Evolutionary conservation across 2,797 vertebrate genomes (phyloP), one percentile per base, ranked within the genome.

Genomic region (Cynodonichthys magdalenae): DNA sequence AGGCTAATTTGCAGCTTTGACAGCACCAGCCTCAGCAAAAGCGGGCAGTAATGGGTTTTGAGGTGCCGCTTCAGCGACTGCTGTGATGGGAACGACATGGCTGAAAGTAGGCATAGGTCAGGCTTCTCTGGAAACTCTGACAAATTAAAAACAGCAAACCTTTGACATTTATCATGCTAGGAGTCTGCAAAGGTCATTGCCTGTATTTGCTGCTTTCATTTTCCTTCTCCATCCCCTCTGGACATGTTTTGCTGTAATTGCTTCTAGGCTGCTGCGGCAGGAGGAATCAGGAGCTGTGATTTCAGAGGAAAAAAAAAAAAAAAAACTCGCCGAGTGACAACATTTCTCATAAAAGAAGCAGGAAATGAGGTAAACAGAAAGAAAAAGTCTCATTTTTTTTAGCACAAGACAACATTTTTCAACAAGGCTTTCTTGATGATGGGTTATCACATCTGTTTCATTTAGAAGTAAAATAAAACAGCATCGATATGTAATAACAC

Each of bases 81-180:
- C 74, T 80, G 85, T 82, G 85, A 89, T 86, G 77, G 85, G 86
- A 89, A 81, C 42, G 67, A 71, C 64, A 65, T 74, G 84, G 85
- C 78, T 81, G 86, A 72, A 80, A 83, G 84, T 67, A 82, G 86
- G 74, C 86, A 89, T 89, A 90, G 89, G 90, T 89, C 87, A 89
- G 89, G 77, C 83, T 85, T 89, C 84, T 89, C 80, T 75, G 73
- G 83, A 90, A 90, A 90, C 81, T 85, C 86, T 84, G 91, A 91
- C 88, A 92, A 92, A 92, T 92, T 89, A 90, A 89, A 88, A 91
- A 89, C 82, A 86, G 84, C 81, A 87, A 90, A 89, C 90, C 89
- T 92, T 89, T 92, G 90, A 89, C 90, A 91, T 92, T 92, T 90
- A 90, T 91, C 90, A 88, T 87, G 82, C 77, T 82, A 66, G 72